Evolutionary conservation across 2,797 vertebrate species (phyloP), one percentile per base, ranked within the genome.

Genomic region (Lophius americanus): DNA sequence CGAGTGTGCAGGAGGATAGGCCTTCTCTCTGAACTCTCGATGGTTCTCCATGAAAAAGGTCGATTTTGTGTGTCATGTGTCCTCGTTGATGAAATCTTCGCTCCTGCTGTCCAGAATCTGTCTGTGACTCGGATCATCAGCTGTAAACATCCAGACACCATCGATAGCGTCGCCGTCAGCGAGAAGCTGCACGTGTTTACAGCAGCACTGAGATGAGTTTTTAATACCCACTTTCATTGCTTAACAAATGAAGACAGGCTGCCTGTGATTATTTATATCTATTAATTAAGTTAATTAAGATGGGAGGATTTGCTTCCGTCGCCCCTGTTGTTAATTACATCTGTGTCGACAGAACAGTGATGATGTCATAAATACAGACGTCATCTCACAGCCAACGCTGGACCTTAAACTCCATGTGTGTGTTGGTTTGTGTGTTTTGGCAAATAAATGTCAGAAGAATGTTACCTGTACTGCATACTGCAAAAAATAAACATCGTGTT

Each of bases 211-310:
- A 88, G 84, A 88, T 85, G 75, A 82, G 64, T 64, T 87, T 94
- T 93, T 90, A 93, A 87, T 83, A 79, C 75, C 72, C 14, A 13
- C 59, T 78, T 92, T 94, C 93, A 93, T 86, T 87, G 90, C 89
- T 83, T 89, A 84, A 91, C 85, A 92, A 93, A 93, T 91, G 78
- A 92, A 92, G 71, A 83, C 79, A 73, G 84, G 70, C 84, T 91
- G 88, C 90, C 91, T 85, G 87, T 90, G 86, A 92, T 91, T 92
- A 92, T 93, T 93, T 93, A 91, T 89, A 90, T 87, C 84, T 86
- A 88, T 91, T 92, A 92, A 94, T 94, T 90, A 92, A 90, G 78
- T 89, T 89, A 68, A 92, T 92, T 91, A 90, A 90, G 85, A 88
- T 83, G 73, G 82, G 80, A 83, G 72, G 76, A 88, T 91, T 89